A percentile compares a stretch with the other conserved stretches of the same genome.
Evolutionary conservation across 2,888 invertebrate genomes (phyloP).

Genomic region (Phortica okadai): DNA sequence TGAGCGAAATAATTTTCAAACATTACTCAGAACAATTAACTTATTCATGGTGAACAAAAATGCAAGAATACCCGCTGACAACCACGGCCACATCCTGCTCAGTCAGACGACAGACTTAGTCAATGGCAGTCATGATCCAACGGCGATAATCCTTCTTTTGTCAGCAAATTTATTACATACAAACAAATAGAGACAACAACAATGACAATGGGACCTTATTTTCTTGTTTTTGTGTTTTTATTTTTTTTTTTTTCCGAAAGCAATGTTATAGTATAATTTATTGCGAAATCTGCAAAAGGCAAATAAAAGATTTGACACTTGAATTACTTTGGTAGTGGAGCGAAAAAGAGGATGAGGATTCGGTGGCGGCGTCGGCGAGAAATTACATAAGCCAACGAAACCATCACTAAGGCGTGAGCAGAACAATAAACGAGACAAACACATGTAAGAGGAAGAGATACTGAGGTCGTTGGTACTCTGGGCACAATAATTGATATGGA

Average conservation of each 20-base stretch:
- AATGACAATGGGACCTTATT: constrained; percentile 28
- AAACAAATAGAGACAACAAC: constrained; percentile 53
- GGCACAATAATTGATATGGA: too few species aligned
- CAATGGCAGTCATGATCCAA: constrained; percentile 57
- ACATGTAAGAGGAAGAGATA: background rate
- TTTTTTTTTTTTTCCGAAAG: constrained; percentile 24
- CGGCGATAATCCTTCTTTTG: constrained; percentile 73
- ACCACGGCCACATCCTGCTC: constrained; percentile 61
- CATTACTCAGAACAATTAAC: constrained; percentile 68
- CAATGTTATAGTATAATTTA: constrained; percentile 62
- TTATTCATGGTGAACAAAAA: constrained; percentile 67
- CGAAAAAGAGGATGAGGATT: background rate
- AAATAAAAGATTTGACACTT: constrained; percentile 76
- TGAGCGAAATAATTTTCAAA: constrained; percentile 65
- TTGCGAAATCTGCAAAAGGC: constrained; percentile 75
- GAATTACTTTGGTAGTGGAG: constrained; percentile 67
- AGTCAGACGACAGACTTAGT: constrained; percentile 37
- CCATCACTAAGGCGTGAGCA: constrained; percentile 8
- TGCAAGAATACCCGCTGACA: constrained; percentile 69
- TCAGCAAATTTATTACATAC: constrained; percentile 74
- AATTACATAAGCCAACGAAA: constrained; percentile 9
- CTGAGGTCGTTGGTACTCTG: background rate
- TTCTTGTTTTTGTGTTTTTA: too few species aligned
- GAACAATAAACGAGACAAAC: constrained; percentile 8
- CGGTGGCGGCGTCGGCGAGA: background rate